These are phyloP conservation scores for Corythornis cristatus DNA, from an alignment of 2,113 vertebrate genomes.

Conservation along the genomic window DNA sequence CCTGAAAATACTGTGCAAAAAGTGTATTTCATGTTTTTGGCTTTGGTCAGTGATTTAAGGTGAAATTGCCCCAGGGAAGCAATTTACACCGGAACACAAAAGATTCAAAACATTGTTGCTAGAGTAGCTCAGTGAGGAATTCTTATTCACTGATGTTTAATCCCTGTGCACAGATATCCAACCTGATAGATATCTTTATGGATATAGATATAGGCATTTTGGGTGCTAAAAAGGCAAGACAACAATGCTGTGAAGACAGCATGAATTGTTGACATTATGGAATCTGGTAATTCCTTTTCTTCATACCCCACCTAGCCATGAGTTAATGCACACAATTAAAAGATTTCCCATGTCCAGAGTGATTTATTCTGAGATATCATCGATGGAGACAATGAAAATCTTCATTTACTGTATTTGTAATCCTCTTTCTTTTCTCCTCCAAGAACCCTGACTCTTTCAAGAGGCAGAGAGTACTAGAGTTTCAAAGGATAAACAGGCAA, in stretches of 20 bases:
- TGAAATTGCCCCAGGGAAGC: background rate
- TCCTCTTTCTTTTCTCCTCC: background rate
- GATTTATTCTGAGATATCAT: background rate
- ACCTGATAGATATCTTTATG: too few relatives aligned
- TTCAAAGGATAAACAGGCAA: background rate
- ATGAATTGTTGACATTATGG: background rate
- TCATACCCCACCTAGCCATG: background rate
- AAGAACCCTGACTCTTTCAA: background rate
- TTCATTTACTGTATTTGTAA: background rate
- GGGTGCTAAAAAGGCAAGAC: background rate
- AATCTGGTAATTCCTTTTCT: background rate
- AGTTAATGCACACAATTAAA: background rate
- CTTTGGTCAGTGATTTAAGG: background rate
- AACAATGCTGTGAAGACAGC: background rate
- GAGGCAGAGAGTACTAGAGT: background rate
- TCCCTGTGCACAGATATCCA: background rate
- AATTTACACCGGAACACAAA: background rate
- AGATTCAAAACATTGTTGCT: background rate
- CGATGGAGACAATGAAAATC: background rate
- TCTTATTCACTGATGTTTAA: background rate
- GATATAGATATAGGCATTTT: too few relatives aligned
- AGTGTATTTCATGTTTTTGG: background rate
- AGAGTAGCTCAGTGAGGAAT: background rate
- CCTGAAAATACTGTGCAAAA: background rate
- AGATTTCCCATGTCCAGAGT: background rate